Conservation (phyloP, 2,888 invertebrate genomes). For the Strigamia transsilvanica region DNA sequence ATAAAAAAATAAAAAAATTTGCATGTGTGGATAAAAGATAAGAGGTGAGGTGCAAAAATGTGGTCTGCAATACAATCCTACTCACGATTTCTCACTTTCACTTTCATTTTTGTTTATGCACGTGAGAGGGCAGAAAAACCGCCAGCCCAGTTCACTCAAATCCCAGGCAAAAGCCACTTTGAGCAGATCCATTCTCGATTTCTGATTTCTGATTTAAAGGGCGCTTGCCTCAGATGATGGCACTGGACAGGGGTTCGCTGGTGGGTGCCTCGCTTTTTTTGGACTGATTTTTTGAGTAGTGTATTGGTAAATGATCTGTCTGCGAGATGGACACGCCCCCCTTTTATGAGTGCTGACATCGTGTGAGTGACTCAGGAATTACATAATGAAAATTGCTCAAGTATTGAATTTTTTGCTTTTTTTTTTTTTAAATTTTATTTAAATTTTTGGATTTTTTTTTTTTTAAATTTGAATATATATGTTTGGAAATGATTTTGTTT, state of each 20-base stretch:
- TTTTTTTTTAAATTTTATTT: background rate
- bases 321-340: conserved; percentile 16
- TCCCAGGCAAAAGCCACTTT: conserved; percentile 50
- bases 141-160: conserved; percentile 39
- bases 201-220: background rate
- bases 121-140: conserved; percentile 39
- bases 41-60: conserved; percentile 23
- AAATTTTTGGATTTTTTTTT: background rate
- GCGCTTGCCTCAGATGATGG: background rate
- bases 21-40: background rate
- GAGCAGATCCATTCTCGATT: conserved; percentile 29
- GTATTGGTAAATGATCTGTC: conserved; percentile 22
- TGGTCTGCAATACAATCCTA: conserved; percentile 18
- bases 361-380: background rate
- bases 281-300: conserved; percentile 24
- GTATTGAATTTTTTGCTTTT: background rate
- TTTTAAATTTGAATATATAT: background rate
- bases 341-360: background rate
- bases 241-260: background rate
- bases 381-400: background rate
- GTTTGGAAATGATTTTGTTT: background rate
- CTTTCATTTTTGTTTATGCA: conserved; percentile 33
- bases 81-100: conserved; percentile 46
- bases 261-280: background rate
- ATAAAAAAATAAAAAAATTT: background rate